Conservation (phyloP, 2,797 vertebrate genomes). For the Vireo griseus region DNA sequence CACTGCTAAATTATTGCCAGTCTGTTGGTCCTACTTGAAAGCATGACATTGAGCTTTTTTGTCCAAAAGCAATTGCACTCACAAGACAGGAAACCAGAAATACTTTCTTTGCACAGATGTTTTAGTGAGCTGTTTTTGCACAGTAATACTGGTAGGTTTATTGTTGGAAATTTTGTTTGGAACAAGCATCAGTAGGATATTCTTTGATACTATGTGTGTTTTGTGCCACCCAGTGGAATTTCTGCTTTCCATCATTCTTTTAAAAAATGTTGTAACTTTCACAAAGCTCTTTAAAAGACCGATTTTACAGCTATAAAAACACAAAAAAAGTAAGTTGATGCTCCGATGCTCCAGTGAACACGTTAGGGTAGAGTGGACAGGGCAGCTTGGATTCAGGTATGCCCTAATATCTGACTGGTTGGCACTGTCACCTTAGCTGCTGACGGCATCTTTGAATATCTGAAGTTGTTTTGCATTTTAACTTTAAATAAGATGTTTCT, state of each 20-base stretch:
- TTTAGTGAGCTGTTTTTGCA: not conserved
- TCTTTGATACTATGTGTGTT: not conserved
- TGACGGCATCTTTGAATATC: not conserved
- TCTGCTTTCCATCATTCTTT: not conserved
- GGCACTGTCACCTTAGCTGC: not conserved
- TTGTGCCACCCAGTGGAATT: not conserved
- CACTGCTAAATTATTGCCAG: not conserved
- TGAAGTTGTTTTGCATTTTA: not conserved
- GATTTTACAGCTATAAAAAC: not conserved
- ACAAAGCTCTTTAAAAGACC: not conserved
- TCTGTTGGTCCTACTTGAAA: not conserved
- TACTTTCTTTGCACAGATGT: not conserved
- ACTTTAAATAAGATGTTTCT: not conserved
- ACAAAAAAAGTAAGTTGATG: not conserved
- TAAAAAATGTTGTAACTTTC: not conserved
- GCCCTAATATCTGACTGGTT: rapidly evolving
- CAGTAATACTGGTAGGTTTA: not conserved
- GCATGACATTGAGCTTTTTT: not conserved
- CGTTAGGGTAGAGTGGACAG: not conserved
- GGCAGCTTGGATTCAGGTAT: not conserved
- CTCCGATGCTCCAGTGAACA: not conserved
- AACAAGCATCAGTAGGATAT: not conserved
- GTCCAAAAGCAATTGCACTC: not conserved
- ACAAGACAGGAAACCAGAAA: not conserved
- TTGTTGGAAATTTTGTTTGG: not conserved